Conservation (phyloP, 64 coral and sea anemone species). For the Acropora tenuis region DNA sequence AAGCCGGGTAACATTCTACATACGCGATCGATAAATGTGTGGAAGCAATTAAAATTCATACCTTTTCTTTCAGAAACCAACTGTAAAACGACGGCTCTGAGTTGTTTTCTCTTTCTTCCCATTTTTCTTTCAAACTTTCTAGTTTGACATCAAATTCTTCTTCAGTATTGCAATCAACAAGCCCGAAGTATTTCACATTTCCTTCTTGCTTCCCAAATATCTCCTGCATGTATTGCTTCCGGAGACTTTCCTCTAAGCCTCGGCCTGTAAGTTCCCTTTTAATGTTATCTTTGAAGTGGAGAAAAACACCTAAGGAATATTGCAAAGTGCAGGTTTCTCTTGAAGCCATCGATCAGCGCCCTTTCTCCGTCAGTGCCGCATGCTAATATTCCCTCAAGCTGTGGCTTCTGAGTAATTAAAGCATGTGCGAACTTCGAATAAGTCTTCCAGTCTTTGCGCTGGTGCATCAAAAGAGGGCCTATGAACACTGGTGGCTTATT, state of each 20-base stretch:
- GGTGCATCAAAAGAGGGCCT: slow-evolving; percentile 68
- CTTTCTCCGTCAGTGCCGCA: slow-evolving; percentile 46
- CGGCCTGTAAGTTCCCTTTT: background rate
- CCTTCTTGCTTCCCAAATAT: background rate
- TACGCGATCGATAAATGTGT: background rate
- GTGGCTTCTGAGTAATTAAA: background rate
- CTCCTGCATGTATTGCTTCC: background rate
- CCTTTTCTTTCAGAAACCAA: background rate
- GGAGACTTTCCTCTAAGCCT: background rate
- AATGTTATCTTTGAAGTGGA: slow-evolving; percentile 12
- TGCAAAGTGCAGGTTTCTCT: background rate
- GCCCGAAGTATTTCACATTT: background rate
- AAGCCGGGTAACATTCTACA: background rate
- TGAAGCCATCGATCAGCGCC: background rate
- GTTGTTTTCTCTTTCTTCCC: background rate
- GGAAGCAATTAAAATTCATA: background rate
- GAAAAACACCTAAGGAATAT: slow-evolving; percentile 46
- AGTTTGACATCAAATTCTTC: background rate
- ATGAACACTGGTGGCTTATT: slow-evolving; percentile 65
- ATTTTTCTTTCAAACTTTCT: background rate
- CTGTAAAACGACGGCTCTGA: background rate
- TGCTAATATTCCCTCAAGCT: slow-evolving; percentile 37
- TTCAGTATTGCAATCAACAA: slow-evolving; percentile 1
- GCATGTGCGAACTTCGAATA: slow-evolving; percentile 46
- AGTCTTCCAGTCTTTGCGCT: slow-evolving; percentile 58